Conservation (phyloP, 1,140 invertebrate species). For the Procambarus virginalis region DNA sequence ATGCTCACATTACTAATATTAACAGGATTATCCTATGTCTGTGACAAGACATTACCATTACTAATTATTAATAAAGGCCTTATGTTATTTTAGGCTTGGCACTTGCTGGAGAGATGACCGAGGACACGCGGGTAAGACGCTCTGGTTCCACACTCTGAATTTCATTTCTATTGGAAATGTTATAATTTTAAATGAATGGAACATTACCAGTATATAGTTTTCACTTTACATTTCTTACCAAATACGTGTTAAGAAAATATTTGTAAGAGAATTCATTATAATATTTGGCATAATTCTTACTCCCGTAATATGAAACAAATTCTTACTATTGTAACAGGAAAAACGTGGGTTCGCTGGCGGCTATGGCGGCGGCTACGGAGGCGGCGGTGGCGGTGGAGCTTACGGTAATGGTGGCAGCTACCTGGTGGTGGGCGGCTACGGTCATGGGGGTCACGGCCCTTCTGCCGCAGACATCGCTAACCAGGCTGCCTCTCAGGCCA, state of each 20-base stretch:
- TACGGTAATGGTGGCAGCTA: neutral
- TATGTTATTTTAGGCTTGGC: neutral
- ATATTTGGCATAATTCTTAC: too few relatives aligned
- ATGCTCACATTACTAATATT: too few relatives aligned
- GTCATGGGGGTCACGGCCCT: neutral
- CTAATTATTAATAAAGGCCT: too few relatives aligned
- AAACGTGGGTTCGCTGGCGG: constrained; percentile 1
- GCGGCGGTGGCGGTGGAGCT: neutral
- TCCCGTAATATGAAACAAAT: neutral
- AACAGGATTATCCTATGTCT: too few relatives aligned
- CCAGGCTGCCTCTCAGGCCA: constrained; percentile 2
- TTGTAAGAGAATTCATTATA: too few relatives aligned
- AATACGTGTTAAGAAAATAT: too few relatives aligned
- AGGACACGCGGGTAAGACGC: neutral
- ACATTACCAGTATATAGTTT: too few relatives aligned
- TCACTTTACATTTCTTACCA: too few relatives aligned
- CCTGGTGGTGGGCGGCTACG: neutral
- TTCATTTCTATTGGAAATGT: neutral
- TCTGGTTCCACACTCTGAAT: neutral
- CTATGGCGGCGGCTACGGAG: neutral
- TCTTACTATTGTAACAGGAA: neutral
- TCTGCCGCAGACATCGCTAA: neutral
- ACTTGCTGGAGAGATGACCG: neutral
- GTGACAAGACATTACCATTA: too few relatives aligned
- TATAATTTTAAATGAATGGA: too few relatives aligned